A percentile compares a stretch with the other conserved stretches of the same genome.
Evolutionary conservation across 2,888 invertebrate genomes (phyloP).

Genomic region (Synergus umbraculus): DNA sequence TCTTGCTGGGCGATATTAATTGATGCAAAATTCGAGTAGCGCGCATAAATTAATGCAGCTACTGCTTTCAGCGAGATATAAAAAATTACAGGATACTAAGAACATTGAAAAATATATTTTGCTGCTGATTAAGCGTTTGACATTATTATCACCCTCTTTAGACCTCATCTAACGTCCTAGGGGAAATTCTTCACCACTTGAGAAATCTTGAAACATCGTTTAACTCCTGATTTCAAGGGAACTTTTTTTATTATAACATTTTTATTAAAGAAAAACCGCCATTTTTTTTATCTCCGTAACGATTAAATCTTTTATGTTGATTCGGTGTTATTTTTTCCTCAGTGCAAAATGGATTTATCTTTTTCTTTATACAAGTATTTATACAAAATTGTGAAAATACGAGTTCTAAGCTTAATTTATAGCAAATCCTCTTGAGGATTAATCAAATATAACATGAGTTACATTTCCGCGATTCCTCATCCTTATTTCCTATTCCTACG

Average conservation of each 20-base stretch:
- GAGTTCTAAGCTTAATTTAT: neutral
- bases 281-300: neutral
- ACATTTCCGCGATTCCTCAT: neutral
- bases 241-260: neutral
- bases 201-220: neutral
- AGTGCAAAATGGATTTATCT: neutral
- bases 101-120: neutral
- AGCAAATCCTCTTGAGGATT: neutral
- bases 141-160: constrained; percentile 2
- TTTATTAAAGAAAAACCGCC: neutral
- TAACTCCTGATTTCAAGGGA: neutral
- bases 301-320: neutral
- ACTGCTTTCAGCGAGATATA: neutral
- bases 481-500: neutral
- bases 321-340: neutral
- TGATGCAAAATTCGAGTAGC: neutral
- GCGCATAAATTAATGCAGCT: neutral
- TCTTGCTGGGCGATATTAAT: neutral
- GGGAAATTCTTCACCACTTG: constrained; percentile 5
- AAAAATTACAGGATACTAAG: no score
- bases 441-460: neutral
- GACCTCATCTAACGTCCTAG: neutral
- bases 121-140: neutral
- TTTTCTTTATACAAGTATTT: neutral
- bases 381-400: neutral